These are phyloP conservation scores for Petrosia ficiformis DNA, from an alignment of 37 sponge, comb jelly and placozoan species.

Conservation along the genomic window DNA sequence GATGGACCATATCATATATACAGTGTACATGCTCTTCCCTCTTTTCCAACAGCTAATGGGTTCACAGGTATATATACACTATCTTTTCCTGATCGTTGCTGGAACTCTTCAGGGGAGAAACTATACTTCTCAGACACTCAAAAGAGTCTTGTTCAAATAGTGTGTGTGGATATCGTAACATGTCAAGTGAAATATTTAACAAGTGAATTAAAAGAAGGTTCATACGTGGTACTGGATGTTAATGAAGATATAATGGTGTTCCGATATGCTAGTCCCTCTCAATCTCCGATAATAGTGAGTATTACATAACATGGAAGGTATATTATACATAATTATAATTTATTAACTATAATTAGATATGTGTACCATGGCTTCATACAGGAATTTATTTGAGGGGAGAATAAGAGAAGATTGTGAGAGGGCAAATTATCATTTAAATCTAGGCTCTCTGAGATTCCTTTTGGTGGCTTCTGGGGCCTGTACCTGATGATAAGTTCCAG, in stretches of 20 bases:
- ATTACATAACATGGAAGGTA: too few relatives aligned
- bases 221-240: constrained; percentile 78
- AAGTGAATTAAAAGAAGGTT: constrained; percentile 27
- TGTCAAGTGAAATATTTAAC: constrained; percentile 14
- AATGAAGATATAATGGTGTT: constrained; percentile 53
- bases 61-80: constrained; percentile 75
- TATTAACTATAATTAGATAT: too few relatives aligned
- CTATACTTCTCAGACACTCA: constrained; percentile 39
- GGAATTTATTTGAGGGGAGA: too few relatives aligned
- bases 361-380: too few relatives aligned
- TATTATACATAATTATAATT: too few relatives aligned
- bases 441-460: too few relatives aligned
- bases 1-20: too few relatives aligned
- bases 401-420: too few relatives aligned
- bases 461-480: too few relatives aligned
- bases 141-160: constrained; percentile 27
- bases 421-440: too few relatives aligned
- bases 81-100: constrained; percentile 58
- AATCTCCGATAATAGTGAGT: constrained; percentile 60
- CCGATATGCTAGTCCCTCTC: constrained; percentile 53
- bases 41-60: constrained; percentile 13
- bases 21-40: too few relatives aligned
- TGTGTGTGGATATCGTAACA: constrained; percentile 16
- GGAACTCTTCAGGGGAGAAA: constrained; percentile 33
- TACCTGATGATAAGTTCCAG: too few relatives aligned